Evolutionary conservation across 2,113 vertebrate genomes (phyloP).

Genomic region (Petrocephalus zakoni): DNA sequence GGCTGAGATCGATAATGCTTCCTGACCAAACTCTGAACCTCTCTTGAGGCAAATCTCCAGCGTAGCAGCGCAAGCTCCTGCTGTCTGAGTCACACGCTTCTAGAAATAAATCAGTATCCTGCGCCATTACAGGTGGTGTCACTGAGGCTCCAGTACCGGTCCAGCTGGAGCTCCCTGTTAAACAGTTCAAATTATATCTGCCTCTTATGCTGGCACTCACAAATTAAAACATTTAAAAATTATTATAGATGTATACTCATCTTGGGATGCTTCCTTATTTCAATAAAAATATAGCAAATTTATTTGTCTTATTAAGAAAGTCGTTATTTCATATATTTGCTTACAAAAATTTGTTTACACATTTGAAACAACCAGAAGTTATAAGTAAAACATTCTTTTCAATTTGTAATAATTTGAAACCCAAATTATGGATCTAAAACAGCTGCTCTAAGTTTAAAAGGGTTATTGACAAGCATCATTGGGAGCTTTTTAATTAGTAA

Average conservation of each 20-base stretch:
- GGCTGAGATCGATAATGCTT: slow-evolving; percentile 1
- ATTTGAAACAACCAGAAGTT: too few species aligned
- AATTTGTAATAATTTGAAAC: background rate
- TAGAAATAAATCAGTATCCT: background rate
- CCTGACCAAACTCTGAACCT: slow-evolving; percentile 15
- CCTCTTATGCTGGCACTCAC: too few species aligned
- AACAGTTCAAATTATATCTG: background rate
- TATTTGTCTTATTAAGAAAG: background rate
- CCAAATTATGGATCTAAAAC: background rate
- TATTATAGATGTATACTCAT: too few species aligned
- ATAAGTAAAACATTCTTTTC: too few species aligned
- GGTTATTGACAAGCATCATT: background rate
- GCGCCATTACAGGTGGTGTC: background rate
- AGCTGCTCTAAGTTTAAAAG: background rate
- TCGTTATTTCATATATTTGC: background rate
- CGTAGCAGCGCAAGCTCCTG: background rate
- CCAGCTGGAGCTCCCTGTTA: background rate
- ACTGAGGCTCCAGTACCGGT: background rate
- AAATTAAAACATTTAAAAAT: too few species aligned
- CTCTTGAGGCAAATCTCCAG: slow-evolving; percentile 10
- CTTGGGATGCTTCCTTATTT: background rate
- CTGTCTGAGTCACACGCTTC: background rate
- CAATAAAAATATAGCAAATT: background rate
- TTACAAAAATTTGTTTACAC: background rate
- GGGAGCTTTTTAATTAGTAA: background rate